Percentiles rank a stretch among this genome's conserved stretches.
These are phyloP conservation scores for Ursus arctos DNA, from an alignment of 2,113 vertebrate species.

Conservation along the genomic window DNA sequence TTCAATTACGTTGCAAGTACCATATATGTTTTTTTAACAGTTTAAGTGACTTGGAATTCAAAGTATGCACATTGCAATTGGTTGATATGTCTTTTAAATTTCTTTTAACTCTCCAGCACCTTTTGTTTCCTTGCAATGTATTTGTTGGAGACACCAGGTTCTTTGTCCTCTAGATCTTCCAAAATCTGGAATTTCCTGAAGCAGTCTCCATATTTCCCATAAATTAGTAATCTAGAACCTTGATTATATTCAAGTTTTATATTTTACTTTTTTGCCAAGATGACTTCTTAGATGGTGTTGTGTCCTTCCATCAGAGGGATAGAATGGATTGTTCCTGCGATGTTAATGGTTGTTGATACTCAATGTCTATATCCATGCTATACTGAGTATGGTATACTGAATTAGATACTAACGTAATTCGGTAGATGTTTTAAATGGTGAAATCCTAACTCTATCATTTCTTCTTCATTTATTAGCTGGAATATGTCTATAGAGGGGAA, in stretches of 20 bases:
- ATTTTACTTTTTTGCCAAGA: neutral
- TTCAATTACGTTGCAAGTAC: neutral
- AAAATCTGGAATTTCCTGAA: conserved; percentile 35
- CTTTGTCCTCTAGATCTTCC: neutral
- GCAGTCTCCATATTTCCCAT: neutral
- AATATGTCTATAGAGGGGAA: neutral
- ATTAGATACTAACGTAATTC: neutral
- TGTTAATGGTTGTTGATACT: neutral
- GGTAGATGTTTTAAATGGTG: neutral
- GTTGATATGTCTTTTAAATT: neutral
- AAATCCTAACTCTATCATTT: neutral
- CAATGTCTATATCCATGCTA: neutral
- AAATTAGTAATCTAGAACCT: neutral
- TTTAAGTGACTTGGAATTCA: neutral
- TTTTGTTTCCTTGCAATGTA: neutral
- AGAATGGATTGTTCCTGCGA: neutral
- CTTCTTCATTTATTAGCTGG: neutral
- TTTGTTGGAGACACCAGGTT: neutral
- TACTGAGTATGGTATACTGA: neutral
- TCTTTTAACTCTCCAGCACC: neutral
- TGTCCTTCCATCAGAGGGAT: neutral
- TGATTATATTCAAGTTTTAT: neutral
- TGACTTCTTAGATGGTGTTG: neutral
- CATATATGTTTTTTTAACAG: neutral
- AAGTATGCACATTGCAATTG: neutral